phyloP scores from a whole-genome alignment of 2,797 vertebrate genomes.

The Microcaecilia unicolor region DNA sequence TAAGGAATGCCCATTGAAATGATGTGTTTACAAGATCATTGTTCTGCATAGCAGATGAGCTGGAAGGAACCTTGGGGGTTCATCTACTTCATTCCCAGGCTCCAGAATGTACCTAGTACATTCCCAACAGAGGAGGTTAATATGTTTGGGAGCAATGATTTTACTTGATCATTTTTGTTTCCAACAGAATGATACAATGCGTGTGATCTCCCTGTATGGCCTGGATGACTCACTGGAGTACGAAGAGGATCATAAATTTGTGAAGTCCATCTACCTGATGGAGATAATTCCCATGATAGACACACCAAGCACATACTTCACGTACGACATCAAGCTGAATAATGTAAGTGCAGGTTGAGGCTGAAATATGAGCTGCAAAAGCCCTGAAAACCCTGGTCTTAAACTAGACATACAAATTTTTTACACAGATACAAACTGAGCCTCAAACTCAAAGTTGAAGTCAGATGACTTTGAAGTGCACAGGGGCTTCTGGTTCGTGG shows the following conservation, averaged over 20 bases:
- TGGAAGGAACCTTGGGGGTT: too few species aligned
- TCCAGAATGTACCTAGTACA: not conserved
- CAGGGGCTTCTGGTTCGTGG: too few species aligned
- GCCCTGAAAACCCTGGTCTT: too few species aligned
- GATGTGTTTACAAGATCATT: too few species aligned
- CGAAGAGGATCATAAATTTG: constrained; percentile 36
- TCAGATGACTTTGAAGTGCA: too few species aligned
- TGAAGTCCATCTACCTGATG: constrained; percentile 64
- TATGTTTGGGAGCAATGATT: not conserved
- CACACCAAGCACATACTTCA: constrained; percentile 19
- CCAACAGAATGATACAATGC: constrained; percentile 45
- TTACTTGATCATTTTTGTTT: not conserved
- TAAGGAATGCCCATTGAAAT: too few species aligned
- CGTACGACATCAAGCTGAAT: constrained; percentile 39
- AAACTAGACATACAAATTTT: too few species aligned
- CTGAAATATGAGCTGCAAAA: too few species aligned
- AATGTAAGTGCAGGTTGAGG: constrained; percentile 53
- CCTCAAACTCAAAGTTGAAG: too few species aligned
- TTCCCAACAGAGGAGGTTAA: too few species aligned
- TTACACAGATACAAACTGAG: too few species aligned
- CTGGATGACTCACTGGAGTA: constrained; percentile 42
- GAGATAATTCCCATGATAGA: constrained; percentile 22
- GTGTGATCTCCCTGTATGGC: constrained; percentile 59
- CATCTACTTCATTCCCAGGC: not conserved
- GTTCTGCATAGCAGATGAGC: too few species aligned